Percentiles rank a stretch among this genome's conserved stretches.
Evolutionary conservation across 2,888 invertebrate species (phyloP).

Genomic region (Hermaeophaga mercurialis): DNA sequence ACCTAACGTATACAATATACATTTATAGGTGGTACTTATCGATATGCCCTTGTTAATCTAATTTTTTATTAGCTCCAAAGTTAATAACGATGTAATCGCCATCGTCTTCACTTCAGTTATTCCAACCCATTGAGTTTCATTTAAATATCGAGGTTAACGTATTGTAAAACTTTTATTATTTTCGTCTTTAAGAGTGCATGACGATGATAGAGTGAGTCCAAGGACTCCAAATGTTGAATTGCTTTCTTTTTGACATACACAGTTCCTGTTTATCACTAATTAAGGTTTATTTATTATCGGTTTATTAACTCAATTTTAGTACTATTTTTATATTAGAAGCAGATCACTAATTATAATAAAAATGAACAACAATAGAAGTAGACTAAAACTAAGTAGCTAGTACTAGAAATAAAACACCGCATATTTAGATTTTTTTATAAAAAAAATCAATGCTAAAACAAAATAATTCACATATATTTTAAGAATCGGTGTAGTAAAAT

Average conservation of each 20-base stretch:
- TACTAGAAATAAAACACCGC: too few relatives aligned
- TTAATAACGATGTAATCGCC: conserved; percentile 7
- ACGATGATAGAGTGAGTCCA: conserved; percentile 34
- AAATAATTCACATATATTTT: too few relatives aligned
- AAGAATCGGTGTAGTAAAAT: too few relatives aligned
- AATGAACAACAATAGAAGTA: too few relatives aligned
- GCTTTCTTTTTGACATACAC: conserved; percentile 14
- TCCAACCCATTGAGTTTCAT: conserved; percentile 28
- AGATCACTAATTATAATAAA: too few relatives aligned
- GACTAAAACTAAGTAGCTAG: too few relatives aligned
- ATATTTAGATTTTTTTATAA: too few relatives aligned
- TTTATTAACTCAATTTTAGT: conserved; percentile 24
- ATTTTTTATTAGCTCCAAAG: neutral
- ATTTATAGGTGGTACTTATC: too few relatives aligned
- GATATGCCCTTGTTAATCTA: too few relatives aligned
- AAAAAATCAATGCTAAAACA: too few relatives aligned
- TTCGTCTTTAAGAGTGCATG: conserved; percentile 36
- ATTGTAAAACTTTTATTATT: conserved; percentile 34
- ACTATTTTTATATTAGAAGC: neutral
- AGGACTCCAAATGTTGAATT: conserved; percentile 29
- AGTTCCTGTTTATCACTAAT: conserved; percentile 29
- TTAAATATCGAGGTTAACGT: conserved; percentile 32
- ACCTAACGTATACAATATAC: too few relatives aligned
- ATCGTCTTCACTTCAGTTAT: conserved; percentile 15
- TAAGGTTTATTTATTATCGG: conserved; percentile 31